Conservation (phyloP, 2,113 vertebrate genomes). For the Trochalopteron elliotii region DNA sequence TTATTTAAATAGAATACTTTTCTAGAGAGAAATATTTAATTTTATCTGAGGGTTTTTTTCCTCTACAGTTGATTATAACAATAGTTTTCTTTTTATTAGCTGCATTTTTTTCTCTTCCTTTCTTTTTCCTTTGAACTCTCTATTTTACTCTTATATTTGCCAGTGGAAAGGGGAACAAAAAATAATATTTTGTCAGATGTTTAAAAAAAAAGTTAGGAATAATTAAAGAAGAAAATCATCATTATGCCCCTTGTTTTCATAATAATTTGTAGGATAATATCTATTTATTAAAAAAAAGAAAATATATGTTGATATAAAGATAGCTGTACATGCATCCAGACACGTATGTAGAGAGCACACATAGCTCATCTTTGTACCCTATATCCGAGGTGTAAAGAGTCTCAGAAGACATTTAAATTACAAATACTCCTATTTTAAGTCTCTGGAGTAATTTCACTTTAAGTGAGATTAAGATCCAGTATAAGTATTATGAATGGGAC, state of each 20-base stretch:
- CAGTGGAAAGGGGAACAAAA: not conserved
- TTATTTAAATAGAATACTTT: not conserved
- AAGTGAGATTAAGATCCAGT: constrained; percentile 54
- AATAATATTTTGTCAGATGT: not conserved
- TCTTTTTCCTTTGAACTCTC: not conserved
- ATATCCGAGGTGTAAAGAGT: not conserved
- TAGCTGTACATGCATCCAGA: not conserved
- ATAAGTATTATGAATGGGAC: constrained; percentile 49
- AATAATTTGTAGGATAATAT: not conserved
- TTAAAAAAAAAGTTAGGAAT: not conserved
- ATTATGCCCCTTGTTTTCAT: not conserved
- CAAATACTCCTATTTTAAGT: constrained; percentile 36
- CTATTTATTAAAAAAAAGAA: not conserved
- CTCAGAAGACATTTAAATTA: constrained; percentile 21
- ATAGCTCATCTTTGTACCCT: not conserved
- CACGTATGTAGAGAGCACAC: fast-evolving
- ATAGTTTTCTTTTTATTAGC: not conserved
- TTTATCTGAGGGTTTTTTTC: not conserved
- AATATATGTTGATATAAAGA: not conserved
- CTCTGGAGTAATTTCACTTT: constrained; percentile 19
- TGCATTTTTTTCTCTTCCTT: not conserved
- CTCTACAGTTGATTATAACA: not conserved
- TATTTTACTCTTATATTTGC: not conserved
- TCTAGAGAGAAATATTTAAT: not conserved
- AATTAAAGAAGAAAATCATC: not conserved